Percentiles rank a stretch among this genome's conserved stretches.
phyloP scores from a whole-genome alignment of 2,888 invertebrate species.

The Pseudococcus longispinus region DNA sequence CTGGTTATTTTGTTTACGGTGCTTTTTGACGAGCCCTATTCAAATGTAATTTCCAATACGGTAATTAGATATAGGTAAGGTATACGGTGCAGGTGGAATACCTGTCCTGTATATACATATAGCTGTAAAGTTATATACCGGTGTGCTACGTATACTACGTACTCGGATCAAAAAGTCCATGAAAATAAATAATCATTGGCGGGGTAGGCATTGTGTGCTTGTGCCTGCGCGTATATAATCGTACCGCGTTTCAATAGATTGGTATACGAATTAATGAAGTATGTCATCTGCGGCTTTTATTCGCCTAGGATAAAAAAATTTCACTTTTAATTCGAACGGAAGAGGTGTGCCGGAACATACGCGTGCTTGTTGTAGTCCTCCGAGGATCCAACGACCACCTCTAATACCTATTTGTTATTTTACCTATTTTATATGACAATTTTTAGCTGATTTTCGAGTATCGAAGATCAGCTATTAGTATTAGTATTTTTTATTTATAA shows the following conservation, averaged over 20 bases:
- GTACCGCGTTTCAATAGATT: background rate
- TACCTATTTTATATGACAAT: no score
- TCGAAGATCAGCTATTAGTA: no score
- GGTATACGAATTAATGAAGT: background rate
- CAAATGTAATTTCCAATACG: slow-evolving; percentile 27
- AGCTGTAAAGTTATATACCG: background rate
- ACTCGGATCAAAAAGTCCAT: background rate
- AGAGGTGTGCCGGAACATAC: slow-evolving; percentile 14
- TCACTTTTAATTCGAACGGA: background rate
- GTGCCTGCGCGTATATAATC: background rate
- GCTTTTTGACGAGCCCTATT: slow-evolving; percentile 31
- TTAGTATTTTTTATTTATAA: no score
- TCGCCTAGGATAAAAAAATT: slow-evolving; percentile 1
- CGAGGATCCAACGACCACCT: background rate
- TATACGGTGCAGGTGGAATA: background rate
- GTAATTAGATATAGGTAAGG: slow-evolving; percentile 4
- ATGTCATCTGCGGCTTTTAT: slow-evolving; percentile 22
- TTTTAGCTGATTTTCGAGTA: no score
- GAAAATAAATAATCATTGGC: background rate
- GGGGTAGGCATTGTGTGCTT: background rate
- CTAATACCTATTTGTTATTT: background rate
- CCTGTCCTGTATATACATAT: background rate
- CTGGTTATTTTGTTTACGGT: slow-evolving; percentile 15
- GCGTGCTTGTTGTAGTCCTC: background rate
- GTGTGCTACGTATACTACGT: no score